Base-by-base conservation (phyloP, 2,888 invertebrate species). In the Drosophila mulleri region DNA sequence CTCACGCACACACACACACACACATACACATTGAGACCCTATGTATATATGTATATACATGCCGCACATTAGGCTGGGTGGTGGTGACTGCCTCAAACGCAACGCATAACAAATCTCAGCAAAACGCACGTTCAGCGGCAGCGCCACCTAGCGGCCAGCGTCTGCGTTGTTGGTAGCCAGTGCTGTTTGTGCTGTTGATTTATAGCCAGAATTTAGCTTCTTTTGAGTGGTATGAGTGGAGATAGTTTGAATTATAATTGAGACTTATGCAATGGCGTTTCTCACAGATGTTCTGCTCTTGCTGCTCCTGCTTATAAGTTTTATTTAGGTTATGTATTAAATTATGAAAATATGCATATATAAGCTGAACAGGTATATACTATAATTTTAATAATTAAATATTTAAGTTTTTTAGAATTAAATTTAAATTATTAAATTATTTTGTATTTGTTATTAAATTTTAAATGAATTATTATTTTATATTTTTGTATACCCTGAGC, bases 41-140 rank as follows among this genome's bases (percentile, higher is more conserved):
- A 3, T 54, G 26, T 26, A 26, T 26, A 16, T 37, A 35, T 35
- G 53, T 41, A 14, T 62, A 67, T 56, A 78, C 70, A 82, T 60
- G 83, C 83, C 83, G 78, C 87, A 86, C 89, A 88, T 84, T 84
- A 84, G 83, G 67, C 73, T 52, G 54, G 45, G 56, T 67, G 42
- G 54, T 57, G 42, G 54, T 57, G 65, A 16, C 18, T 37, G 39
- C 16, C 11, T 32, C 44, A 39, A 18, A 29, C 47, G 74, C 63
- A 59, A 64, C 67, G 83, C 73, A 65, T 78, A 83, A 78, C 87
- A 84, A 84, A 84, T 84, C 83, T 84, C 89, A 81, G 87, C 71
- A 78, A 67, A 83, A 67, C 81, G 69, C 87, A 88, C 87, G 89
- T 86, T 74, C 79, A 70, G 61, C 64, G 54, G 52, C 52, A 44